phyloP scores from a whole-genome alignment of 2,888 invertebrate genomes.

The Troides helena region DNA sequence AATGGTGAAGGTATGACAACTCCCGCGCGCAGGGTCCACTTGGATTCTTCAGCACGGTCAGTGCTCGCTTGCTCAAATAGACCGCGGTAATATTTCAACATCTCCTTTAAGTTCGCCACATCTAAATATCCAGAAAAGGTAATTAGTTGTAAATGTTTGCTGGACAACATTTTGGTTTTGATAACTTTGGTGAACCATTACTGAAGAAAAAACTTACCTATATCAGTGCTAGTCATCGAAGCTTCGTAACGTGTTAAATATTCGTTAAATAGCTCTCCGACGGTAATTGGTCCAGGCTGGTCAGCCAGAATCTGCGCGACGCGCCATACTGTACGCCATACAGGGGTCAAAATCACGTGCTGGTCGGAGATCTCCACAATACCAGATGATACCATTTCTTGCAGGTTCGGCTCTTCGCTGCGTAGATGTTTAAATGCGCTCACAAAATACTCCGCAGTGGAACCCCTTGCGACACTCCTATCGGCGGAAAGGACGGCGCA shows the following conservation, averaged over 20 bases:
- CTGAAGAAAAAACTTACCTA: constrained; percentile 45
- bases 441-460: constrained; percentile 55
- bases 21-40: constrained; percentile 52
- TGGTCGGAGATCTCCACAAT: constrained; percentile 46
- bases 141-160: too few species aligned
- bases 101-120: constrained; percentile 51
- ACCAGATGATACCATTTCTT: constrained; percentile 49
- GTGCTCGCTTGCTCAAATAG: constrained; percentile 45
- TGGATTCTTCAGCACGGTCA: constrained; percentile 25
- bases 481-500: constrained; percentile 64
- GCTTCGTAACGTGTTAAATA: constrained; percentile 61
- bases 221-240: constrained; percentile 51
- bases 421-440: constrained; percentile 52
- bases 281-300: constrained; percentile 39
- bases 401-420: constrained; percentile 49
- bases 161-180: background rate
- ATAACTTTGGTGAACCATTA: background rate
- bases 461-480: constrained; percentile 63
- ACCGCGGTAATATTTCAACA: constrained; percentile 53
- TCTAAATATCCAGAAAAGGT: constrained; percentile 39
- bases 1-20: constrained; percentile 47
- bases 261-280: constrained; percentile 51
- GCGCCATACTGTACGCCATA: constrained; percentile 67
- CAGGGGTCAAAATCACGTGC: constrained; percentile 49
- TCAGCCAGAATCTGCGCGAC: constrained; percentile 60